phyloP scores from a whole-genome alignment of 2,888 invertebrate species.

The Eutolmus rufibarbis region DNA sequence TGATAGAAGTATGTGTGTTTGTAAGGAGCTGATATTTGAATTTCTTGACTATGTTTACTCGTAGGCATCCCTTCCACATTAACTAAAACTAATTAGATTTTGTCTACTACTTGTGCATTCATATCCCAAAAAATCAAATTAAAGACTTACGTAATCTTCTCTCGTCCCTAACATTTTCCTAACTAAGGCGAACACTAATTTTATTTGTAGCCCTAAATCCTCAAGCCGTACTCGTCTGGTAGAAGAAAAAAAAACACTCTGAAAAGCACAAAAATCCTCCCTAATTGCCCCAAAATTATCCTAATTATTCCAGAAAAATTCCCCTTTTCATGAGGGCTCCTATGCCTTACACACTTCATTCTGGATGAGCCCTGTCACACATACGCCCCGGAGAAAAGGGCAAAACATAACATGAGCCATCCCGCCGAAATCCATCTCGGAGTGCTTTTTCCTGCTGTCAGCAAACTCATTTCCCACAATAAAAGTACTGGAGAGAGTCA shows the following conservation, averaged over 20 bases:
- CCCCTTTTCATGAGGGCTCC: not conserved
- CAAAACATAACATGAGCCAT: not conserved
- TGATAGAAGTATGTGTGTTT: too few relatives aligned
- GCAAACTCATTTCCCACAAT: slow-evolving; percentile 14
- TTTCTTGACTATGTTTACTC: too few relatives aligned
- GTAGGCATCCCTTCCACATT: too few relatives aligned
- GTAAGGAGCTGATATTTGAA: too few relatives aligned
- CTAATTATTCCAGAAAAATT: not conserved
- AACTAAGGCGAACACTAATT: not conserved
- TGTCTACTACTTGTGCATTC: not conserved
- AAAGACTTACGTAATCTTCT: not conserved
- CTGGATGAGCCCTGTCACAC: not conserved
- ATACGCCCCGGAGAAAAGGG: not conserved
- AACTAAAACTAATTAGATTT: too few relatives aligned
- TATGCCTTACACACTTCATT: not conserved
- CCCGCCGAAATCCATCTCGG: not conserved
- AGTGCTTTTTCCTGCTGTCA: slow-evolving; percentile 3
- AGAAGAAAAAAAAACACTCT: not conserved
- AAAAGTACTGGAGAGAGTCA: not conserved
- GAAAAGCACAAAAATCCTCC: not conserved
- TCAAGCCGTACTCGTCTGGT: not conserved
- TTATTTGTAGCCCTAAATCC: not conserved
- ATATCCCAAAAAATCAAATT: not conserved
- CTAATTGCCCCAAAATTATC: not conserved
- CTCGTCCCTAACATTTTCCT: not conserved